phyloP scores from a whole-genome alignment of 2,113 vertebrate species.

The Atrichornis clamosus region DNA sequence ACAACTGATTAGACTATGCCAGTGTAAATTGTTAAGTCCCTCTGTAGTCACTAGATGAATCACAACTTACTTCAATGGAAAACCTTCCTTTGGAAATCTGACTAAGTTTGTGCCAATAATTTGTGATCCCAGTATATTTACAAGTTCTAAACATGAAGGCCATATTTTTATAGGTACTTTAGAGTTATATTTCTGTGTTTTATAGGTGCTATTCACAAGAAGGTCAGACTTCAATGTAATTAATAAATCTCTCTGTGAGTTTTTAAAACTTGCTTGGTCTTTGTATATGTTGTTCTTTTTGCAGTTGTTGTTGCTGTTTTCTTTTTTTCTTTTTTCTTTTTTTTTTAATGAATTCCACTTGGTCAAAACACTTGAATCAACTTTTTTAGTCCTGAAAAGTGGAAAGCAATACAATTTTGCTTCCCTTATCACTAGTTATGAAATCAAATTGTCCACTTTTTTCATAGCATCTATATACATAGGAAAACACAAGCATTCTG shows the following conservation, averaged over 20 bases:
- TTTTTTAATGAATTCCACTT: neutral
- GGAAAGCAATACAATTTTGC: neutral
- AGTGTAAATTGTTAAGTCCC: neutral
- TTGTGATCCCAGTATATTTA: neutral
- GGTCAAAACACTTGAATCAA: neutral
- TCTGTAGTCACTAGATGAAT: neutral
- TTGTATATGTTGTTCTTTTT: neutral
- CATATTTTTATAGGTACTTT: neutral
- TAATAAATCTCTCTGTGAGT: neutral
- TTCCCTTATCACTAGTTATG: neutral
- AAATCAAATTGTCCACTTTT: neutral
- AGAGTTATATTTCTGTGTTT: neutral
- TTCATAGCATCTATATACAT: neutral
- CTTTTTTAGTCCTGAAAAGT: neutral
- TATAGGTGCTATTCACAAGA: neutral
- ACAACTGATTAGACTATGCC: neutral
- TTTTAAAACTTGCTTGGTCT: neutral
- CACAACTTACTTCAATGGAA: neutral
- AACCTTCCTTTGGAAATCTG: neutral
- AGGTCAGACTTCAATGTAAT: neutral
- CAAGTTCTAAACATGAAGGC: neutral
- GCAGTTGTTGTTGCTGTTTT: no score
- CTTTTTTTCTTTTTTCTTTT: no score
- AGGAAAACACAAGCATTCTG: neutral
- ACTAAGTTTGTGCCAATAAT: neutral